Base-by-base conservation (phyloP, 2,113 vertebrate genomes). In the Pogonocichla stellata region DNA sequence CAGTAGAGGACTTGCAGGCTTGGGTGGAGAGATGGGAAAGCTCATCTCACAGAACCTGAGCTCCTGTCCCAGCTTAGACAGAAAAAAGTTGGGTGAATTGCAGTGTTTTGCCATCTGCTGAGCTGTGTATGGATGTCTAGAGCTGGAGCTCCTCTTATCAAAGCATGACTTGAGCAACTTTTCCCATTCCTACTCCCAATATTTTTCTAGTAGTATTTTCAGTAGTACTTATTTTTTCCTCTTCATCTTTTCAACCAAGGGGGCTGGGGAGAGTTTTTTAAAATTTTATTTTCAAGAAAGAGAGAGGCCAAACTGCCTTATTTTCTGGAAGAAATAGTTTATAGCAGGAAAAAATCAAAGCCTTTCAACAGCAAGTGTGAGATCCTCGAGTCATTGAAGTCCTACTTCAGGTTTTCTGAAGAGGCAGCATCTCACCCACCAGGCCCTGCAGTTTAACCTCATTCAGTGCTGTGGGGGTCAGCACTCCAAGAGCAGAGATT, bases 211-310 rank as follows among this genome's bases (percentile, higher is more conserved):
- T 10, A 23, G 23, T 29, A 24, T 70, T 80, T 91, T 80, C 31
- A 74, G 7, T 29, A 34, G 43, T 54, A 54, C 12, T 61, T 57
- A 26, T 28, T 56, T 85, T 66, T 31, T 0, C 2, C 13, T 1
- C 14, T 25, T 2, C 17, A 22, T 77, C 8, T 73, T 86, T 71
- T 31, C 12, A 64, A 67, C 26, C 60, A 65, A 43, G 6, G 8
- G 2, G 2, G 8, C 38, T 38, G 38, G 10, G 8, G 4, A 38
- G 3, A 36, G 12, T 10, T 43, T n/a, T 31, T 13, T 3, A 31
- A 47, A 54, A 19, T 3, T 6, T 26, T 18, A 26, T 62, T 83
- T 77, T 33, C 62, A 61, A 82, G 5, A 26, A 48, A 67, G 17
- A 8, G 23, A 22, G 29, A 5, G 36, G 9, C 4, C 9, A 70